Base-by-base conservation (phyloP, 2,888 invertebrate species). In the Diploptera punctata region DNA sequence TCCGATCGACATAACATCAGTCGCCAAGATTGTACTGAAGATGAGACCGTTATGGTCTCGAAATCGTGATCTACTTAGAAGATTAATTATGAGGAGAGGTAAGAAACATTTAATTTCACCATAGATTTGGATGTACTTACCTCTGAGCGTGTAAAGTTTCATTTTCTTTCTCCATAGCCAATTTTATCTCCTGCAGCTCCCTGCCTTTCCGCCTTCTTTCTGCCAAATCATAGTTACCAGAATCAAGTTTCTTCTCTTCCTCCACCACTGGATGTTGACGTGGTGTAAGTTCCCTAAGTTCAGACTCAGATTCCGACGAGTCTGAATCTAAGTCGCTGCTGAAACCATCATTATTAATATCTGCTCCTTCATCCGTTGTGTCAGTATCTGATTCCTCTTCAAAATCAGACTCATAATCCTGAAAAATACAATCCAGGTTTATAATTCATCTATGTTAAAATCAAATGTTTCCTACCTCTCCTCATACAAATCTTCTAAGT, bases 221-320 rank as follows among this genome's bases (percentile, higher is more conserved):
- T 1, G 77, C 77, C 76, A 88, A 79, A 52, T 89, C 89, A 78
- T 86, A 89, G 78, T 85, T 86, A 0, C 88, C 89, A 0, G 89
- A 89, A 79, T 89, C 89, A 67, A 88, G 77, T 80, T 87, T 87
- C 47, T 83, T 81, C 73, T 88, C 88, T 65, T 84, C 82, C 70
- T 87, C 87, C 18, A 78, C 79, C 61, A 75, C 73, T 9, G 73
- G 74, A 60, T 79, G 73, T 1, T 61, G 62, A 10, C 67, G 62
- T 9, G 73, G 49, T 18, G 74, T 47, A 1, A 68, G 49, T 33
- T 70, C 67, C 16, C 52, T 38, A 21, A 72, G 33, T 38, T 57
- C 70, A 19, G 29, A 73, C 16, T 62, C 69, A 38, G 18, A 73
- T 10, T 62, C 71, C 77, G 79, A 70, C 77, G 79, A 70, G 77